These are phyloP conservation scores for Natrix natrix DNA, from an alignment of 2,797 vertebrate genomes.

Conservation along the genomic window DNA sequence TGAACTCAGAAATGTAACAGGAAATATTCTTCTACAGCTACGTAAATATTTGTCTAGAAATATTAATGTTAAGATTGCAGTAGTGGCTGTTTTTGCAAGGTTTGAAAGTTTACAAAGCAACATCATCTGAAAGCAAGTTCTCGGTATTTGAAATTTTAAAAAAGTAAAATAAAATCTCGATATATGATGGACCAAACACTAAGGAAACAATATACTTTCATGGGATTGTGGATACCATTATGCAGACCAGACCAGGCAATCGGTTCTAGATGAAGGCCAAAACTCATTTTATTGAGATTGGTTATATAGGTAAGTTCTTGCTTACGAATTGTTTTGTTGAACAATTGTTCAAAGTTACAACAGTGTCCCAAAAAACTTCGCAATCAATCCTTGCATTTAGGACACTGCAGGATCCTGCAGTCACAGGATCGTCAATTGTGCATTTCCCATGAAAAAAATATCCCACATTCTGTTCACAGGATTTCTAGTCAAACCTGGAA, in stretches of 20 bases:
- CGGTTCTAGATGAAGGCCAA: not conserved
- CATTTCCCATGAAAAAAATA: not conserved
- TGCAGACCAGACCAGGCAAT: not conserved
- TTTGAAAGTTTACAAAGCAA: not conserved
- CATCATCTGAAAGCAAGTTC: not conserved
- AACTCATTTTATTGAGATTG: not conserved
- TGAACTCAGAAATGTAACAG: slow-evolving; percentile 39
- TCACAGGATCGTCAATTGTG: not conserved
- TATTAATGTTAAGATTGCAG: slow-evolving; percentile 20
- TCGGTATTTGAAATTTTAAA: not conserved
- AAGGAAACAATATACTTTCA: slow-evolving; percentile 1
- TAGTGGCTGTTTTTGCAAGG: not conserved
- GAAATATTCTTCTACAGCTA: not conserved
- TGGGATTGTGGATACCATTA: not conserved
- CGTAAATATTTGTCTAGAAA: slow-evolving; percentile 26
- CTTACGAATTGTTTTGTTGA: not conserved
- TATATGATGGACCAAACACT: not conserved
- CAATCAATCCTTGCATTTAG: not conserved
- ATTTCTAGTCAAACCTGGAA: not conserved
- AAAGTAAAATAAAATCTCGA: not conserved
- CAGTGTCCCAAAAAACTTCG: not conserved
- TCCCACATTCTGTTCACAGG: not conserved
- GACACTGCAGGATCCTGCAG: not conserved
- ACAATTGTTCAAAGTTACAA: not conserved
- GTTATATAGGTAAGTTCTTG: not conserved